Conservation (phyloP, 1,140 invertebrate genomes). For the Pentalonia nigronervosa region DNA sequence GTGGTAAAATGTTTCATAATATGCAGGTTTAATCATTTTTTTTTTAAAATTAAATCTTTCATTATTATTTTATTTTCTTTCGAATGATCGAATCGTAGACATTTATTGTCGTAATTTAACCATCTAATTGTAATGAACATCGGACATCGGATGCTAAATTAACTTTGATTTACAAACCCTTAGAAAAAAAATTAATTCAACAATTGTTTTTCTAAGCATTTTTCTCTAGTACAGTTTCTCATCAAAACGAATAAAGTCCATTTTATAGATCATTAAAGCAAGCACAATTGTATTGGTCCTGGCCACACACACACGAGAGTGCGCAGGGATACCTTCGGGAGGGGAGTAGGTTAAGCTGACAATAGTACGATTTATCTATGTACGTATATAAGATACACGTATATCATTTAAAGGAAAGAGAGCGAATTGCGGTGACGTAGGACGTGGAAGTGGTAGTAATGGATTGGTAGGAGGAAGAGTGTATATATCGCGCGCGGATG, state of each 20-base stretch:
- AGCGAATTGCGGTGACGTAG: neutral
- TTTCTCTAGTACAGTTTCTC: neutral
- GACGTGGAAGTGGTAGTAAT: neutral
- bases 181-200: neutral
- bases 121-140: neutral
- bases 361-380: constrained; percentile 19
- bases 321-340: neutral
- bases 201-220: neutral
- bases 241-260: constrained; percentile 2
- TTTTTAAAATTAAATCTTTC: neutral
- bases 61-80: neutral
- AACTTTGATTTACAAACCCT: neutral
- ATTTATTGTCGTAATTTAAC: neutral
- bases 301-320: neutral
- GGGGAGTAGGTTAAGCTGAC: neutral
- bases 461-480: neutral
- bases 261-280: constrained; percentile 26
- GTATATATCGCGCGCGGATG: neutral
- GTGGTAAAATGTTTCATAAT: neutral
- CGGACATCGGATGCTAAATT: neutral
- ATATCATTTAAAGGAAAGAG: neutral
- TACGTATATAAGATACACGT: neutral
- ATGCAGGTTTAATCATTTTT: neutral
- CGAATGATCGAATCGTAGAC: neutral
- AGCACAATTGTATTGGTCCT: neutral